Evolutionary conservation across 2,113 vertebrate genomes (phyloP).

Genomic region (Girardinichthys multiradiatus): DNA sequence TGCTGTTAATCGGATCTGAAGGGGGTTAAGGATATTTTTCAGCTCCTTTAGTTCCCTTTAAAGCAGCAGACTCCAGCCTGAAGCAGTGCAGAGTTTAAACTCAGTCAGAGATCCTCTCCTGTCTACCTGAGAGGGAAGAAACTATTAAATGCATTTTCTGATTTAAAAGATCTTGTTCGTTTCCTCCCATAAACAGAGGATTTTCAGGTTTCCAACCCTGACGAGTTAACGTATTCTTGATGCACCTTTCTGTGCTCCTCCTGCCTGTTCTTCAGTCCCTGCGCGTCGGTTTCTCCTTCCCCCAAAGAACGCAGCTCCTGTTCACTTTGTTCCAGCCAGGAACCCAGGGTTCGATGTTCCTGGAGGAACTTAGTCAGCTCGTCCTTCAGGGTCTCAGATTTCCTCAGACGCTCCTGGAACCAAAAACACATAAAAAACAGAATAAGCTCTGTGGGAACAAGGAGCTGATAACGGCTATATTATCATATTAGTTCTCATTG

Average conservation of each 20-base stretch:
- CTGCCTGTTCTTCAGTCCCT: slow-evolving; percentile 76
- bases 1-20: slow-evolving; percentile 6
- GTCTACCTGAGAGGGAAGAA: no score
- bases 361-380: slow-evolving; percentile 91
- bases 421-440: no score
- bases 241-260: slow-evolving; percentile 82
- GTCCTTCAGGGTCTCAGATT: slow-evolving; percentile 84
- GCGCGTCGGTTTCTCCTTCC: slow-evolving; percentile 74
- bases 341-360: slow-evolving; percentile 85
- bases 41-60: slow-evolving; percentile 11
- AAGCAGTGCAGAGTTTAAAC: no score
- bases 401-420: slow-evolving; percentile 83
- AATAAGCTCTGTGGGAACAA: no score
- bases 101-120: no score
- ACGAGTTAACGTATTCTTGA: no score
- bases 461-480: no score
- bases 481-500: no score
- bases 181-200: no score
- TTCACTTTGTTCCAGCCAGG: slow-evolving; percentile 90
- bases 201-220: no score
- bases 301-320: slow-evolving; percentile 82
- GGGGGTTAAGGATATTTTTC: slow-evolving; percentile 21
- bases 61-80: slow-evolving; percentile 11
- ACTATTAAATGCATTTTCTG: no score
- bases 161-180: no score